Base-by-base conservation (phyloP, 2,888 invertebrate species). In the Lycia hirtaria region DNA sequence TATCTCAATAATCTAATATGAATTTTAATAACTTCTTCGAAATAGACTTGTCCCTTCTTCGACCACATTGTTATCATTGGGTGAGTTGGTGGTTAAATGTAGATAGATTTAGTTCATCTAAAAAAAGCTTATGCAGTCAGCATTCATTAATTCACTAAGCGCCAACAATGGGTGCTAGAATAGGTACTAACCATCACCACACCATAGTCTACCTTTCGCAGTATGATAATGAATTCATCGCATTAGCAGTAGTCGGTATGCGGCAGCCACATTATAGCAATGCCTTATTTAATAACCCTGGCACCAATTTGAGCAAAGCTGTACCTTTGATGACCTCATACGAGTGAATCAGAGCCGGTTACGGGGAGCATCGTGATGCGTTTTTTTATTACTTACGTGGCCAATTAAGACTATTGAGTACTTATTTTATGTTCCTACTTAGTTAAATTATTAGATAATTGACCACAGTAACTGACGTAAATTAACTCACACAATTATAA, bases 321-420 rank as follows among this genome's bases (percentile, higher is more conserved):
- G 64, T 68, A 57, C 68, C 45, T 40, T 62, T 51, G 78, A 77
- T 87, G 86, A 87, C 74, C 73, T 87, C 85, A 86, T 73, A 52
- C 40, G 50, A 52, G 51, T 79, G 76, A 83, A 67, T 78, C 75
- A 80, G 68, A 56, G 50, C 52, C 44, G 60, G 51, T 62, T 62
- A 59, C 62, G 65, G 69, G 10, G 12, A 22, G 68, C 59, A 62
- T 59, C 75, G 74, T 79, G 75, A 59, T 56, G 51, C 37, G 74
- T 68, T 66, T 72, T 33, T 62, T 65, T 47, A 75, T 66, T 40
- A 51, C n/a, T 49, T 12, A 19, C 24, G 15, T 24, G 14, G 47
- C n/a, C 33, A 35, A 35, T 35, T 47, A n/a, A n/a, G n/a, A n/a
- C n/a, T n/a, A 45, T 15, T 19, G 10, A 7, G 14, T 15, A 47